Evolutionary conservation across 2,888 invertebrate genomes (phyloP).

Genomic region (Salticus scenicus): DNA sequence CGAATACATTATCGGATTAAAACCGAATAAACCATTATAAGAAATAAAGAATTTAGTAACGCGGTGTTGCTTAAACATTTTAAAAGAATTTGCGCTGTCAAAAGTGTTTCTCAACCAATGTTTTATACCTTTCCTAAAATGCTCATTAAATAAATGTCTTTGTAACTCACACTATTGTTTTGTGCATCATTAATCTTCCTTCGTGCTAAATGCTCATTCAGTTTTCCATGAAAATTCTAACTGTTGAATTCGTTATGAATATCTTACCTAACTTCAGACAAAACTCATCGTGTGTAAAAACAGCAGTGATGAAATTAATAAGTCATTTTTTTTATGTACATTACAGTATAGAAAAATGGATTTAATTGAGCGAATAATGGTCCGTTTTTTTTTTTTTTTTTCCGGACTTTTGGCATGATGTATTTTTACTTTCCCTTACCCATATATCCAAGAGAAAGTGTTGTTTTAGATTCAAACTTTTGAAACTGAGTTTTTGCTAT

Average conservation of each 20-base stretch:
- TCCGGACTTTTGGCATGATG: too few relatives aligned
- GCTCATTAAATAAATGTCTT: background rate
- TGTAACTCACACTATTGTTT: constrained; percentile 28
- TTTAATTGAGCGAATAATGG: too few relatives aligned
- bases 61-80: background rate
- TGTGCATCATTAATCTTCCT: constrained; percentile 30
- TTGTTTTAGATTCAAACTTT: too few relatives aligned
- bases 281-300: constrained; percentile 1
- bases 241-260: constrained; percentile 15
- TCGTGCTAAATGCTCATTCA: background rate
- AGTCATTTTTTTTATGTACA: too few relatives aligned
- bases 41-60: background rate
- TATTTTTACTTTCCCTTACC: too few relatives aligned
- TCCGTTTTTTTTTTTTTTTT: too few relatives aligned
- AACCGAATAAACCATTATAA: background rate
- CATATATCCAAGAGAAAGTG: too few relatives aligned
- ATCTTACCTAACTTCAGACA: constrained; percentile 17
- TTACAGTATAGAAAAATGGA: too few relatives aligned
- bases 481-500: too few relatives aligned
- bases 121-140: background rate
- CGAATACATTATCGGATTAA: background rate
- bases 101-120: background rate
- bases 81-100: background rate
- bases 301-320: constrained; percentile 25
- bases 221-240: constrained; percentile 26